Conservation (phyloP, 2,113 vertebrate genomes). For the Stomatorhinus ivindoensis region DNA sequence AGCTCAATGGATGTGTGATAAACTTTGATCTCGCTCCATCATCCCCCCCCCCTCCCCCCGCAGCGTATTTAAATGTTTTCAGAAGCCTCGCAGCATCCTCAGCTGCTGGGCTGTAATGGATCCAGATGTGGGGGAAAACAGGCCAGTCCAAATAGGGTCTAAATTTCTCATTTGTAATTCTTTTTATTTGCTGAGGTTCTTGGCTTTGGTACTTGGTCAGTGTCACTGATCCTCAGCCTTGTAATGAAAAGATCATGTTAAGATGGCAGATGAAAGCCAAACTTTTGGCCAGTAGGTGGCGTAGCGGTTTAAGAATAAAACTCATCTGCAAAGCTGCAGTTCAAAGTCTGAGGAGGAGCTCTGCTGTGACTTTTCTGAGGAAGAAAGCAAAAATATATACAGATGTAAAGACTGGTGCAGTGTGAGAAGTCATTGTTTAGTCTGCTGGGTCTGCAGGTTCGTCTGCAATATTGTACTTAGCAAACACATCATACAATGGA, state of each 20-base stretch:
- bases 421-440: background rate
- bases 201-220: background rate
- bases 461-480: background rate
- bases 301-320: background rate
- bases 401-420: background rate
- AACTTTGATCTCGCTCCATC: background rate
- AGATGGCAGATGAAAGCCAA: background rate
- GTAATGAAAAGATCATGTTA: background rate
- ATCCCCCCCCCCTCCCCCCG: background rate
- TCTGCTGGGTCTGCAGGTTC: background rate
- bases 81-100: background rate
- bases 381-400: background rate
- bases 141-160: background rate
- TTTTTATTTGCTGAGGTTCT: background rate
- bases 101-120: background rate
- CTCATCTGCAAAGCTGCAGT: background rate
- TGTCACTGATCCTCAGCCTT: background rate
- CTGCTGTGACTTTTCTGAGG: background rate
- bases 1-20: constrained; percentile 1
- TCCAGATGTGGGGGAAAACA: background rate
- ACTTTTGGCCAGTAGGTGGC: background rate
- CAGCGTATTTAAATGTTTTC: background rate
- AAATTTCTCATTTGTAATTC: background rate
- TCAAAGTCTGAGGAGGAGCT: background rate
- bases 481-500: background rate